Evolutionary conservation across 2,888 invertebrate species (phyloP).

Genomic region (Lypha dubia): DNA sequence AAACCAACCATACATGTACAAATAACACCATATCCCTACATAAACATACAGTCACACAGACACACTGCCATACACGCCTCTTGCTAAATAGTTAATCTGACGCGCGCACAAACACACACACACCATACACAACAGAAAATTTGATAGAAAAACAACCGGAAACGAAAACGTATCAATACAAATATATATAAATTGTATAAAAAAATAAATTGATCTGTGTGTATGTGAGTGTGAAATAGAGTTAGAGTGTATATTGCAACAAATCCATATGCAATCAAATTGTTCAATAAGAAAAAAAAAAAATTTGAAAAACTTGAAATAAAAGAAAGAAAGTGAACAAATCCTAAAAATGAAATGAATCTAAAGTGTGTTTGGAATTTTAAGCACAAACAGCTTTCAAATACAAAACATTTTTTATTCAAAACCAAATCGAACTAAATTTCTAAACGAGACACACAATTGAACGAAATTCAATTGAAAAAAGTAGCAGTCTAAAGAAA

Average conservation of each 20-base stretch:
- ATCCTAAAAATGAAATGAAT: slow-evolving; percentile 59
- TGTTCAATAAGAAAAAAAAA: slow-evolving; percentile 36
- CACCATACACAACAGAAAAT: slow-evolving; percentile 5
- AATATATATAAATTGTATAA: slow-evolving; percentile 29
- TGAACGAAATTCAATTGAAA: slow-evolving; percentile 41
- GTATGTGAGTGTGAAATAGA: slow-evolving; percentile 16
- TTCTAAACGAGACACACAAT: slow-evolving; percentile 61
- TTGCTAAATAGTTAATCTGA: slow-evolving; percentile 13
- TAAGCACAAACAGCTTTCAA: slow-evolving; percentile 64
- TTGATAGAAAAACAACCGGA: slow-evolving; percentile 34
- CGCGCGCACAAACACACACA: background rate
- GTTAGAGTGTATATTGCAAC: slow-evolving; percentile 29
- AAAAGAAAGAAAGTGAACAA: too few species aligned
- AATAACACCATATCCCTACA: background rate
- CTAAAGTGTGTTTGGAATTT: slow-evolving; percentile 66
- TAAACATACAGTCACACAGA: background rate
- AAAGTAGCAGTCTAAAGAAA: slow-evolving; percentile 57
- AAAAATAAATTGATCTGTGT: slow-evolving; percentile 42
- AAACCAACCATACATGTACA: too few species aligned
- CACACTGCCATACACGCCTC: too few species aligned
- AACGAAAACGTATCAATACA: slow-evolving; percentile 41
- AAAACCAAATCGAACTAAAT: slow-evolving; percentile 45
- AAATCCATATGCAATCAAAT: slow-evolving; percentile 63
- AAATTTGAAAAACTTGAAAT: slow-evolving; percentile 33
- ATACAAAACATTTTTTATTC: slow-evolving; percentile 50